These are phyloP conservation scores for Lycocorax pyrrhopterus DNA, from an alignment of 2,113 vertebrate genomes.

Conservation along the genomic window DNA sequence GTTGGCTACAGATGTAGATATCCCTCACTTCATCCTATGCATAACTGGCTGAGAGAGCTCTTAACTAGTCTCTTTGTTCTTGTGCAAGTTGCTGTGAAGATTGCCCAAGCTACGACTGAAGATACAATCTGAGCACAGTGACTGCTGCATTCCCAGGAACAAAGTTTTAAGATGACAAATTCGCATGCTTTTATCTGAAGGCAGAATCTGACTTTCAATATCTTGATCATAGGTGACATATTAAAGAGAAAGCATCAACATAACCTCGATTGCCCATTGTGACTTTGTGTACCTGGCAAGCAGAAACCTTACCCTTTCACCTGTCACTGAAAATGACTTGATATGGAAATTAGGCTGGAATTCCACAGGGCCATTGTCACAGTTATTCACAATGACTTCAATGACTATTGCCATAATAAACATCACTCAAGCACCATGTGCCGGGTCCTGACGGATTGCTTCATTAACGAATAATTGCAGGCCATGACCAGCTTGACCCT, in stretches of 20 bases:
- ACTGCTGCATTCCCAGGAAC: background rate
- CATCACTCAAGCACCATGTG: background rate
- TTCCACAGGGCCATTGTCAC: background rate
- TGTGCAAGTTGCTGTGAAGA: conserved; percentile 5
- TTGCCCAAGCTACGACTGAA: background rate
- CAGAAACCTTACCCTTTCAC: background rate
- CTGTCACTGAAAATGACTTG: conserved; percentile 11
- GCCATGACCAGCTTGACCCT: background rate
- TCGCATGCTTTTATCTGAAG: background rate
- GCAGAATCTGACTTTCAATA: background rate
- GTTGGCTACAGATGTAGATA: background rate
- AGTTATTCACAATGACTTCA: background rate
- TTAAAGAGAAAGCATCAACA: conserved; percentile 8
- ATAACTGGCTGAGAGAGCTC: background rate
- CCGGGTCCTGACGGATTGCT: background rate
- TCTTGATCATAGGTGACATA: conserved; percentile 4
- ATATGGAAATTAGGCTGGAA: conserved; percentile 38
- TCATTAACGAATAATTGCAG: background rate
- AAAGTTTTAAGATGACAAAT: background rate
- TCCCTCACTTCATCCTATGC: background rate
- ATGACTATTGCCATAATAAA: background rate
- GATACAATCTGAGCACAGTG: conserved; percentile 21
- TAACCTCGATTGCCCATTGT: background rate
- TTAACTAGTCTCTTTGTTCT: background rate
- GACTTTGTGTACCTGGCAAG: background rate